phyloP scores from a whole-genome alignment of 2,888 invertebrate genomes.

The Atherix ibis region DNA sequence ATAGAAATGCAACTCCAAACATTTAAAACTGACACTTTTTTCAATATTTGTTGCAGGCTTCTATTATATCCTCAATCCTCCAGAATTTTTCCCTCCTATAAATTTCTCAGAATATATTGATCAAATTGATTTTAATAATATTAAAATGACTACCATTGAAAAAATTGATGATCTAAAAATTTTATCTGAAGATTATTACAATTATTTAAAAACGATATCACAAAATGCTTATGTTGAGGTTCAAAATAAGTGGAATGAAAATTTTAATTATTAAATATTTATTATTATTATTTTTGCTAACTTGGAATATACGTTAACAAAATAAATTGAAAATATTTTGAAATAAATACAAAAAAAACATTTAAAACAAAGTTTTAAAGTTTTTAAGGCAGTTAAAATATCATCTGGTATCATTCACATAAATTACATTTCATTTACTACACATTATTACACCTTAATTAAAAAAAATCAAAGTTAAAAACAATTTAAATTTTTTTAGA shows the following conservation, averaged over 20 bases:
- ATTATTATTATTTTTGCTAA: too few species aligned
- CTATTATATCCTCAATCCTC: constrained; percentile 30
- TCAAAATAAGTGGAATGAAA: constrained; percentile 30
- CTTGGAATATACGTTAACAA: too few species aligned
- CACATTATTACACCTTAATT: too few species aligned
- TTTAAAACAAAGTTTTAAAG: too few species aligned
- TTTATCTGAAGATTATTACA: constrained; percentile 26
- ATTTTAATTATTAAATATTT: constrained; percentile 24
- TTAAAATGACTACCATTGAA: constrained; percentile 36
- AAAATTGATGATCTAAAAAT: constrained; percentile 36
- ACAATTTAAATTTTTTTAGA: too few species aligned
- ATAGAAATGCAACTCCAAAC: constrained; percentile 3
- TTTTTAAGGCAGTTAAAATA: too few species aligned
- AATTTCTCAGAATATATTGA: constrained; percentile 19
- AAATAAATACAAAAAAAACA: too few species aligned
- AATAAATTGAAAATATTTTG: too few species aligned
- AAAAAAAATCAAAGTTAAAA: too few species aligned
- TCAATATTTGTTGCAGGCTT: constrained; percentile 26
- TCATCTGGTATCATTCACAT: too few species aligned
- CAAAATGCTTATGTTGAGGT: constrained; percentile 38
- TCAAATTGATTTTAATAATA: constrained; percentile 23
- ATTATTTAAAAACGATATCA: constrained; percentile 37
- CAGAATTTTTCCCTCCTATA: constrained; percentile 28
- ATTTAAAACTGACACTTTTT: too few species aligned
- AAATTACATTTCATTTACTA: too few species aligned